Evolutionary conservation across 2,888 invertebrate species (phyloP), one percentile per base, ranked within the genome.

Genomic region (Hydrotaea cyrtoneurina): DNA sequence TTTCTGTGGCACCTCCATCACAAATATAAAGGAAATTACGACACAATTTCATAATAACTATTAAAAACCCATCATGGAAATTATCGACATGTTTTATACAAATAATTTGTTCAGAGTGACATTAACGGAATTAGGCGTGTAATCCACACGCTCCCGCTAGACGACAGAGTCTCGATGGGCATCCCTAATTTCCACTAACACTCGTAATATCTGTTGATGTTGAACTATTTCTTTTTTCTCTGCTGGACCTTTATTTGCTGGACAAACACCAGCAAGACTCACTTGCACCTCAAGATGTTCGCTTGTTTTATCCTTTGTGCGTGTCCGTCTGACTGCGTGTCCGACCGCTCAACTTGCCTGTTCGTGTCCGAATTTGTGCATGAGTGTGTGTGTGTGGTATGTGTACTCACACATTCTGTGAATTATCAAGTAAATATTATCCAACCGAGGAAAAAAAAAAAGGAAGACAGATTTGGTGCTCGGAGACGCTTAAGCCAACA

Each of bases 351-450:
- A 31, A 7, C 31, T 31, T 31, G 36, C 69, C 46, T 31, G 62
- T n/a, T n/a, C n/a, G n/a, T n/a, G n/a, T n/a, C n/a, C n/a, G n/a
- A n/a, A n/a, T n/a, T n/a, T n/a, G n/a, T n/a, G n/a, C n/a, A n/a
- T n/a, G n/a, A n/a, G n/a, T n/a, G n/a, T n/a, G n/a, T n/a, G n/a
- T n/a, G n/a, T n/a, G n/a, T n/a, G n/a, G n/a, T 62, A 19, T 31
- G 64, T 46, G 36, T 74, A 53, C 62, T 64, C 15, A 53, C 21
- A 74, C 77, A 72, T 80, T 83, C 80, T 76, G 78, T 75, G 78
- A 76, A 84, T 81, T 84, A 73, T 78, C 78, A 79, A 73, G 76
- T 78, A 84, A 81, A 84, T 75, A 81, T 66, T 76, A n/a, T 7
- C 46, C 4, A 4, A n/a, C 11, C 21, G 21, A 17, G n/a, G n/a